Evolutionary conservation across 2,888 invertebrate genomes (phyloP).

Genomic region (Isotomurus palustris): DNA sequence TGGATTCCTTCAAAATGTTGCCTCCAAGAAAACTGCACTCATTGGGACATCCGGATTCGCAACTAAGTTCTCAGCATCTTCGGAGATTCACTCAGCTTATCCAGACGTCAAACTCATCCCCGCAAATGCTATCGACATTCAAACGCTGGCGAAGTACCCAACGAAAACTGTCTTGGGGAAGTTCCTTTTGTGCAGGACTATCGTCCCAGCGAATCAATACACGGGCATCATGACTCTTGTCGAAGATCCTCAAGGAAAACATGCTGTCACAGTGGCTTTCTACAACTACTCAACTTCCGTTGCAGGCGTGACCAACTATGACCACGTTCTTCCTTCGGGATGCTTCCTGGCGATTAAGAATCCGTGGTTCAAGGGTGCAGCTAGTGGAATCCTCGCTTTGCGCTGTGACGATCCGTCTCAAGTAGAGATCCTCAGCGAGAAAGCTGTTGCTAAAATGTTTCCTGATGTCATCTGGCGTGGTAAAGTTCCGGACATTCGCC

Average conservation of each 20-base stretch:
- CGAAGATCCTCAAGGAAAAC: constrained; percentile 11
- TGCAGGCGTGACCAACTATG: not conserved
- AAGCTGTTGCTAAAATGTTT: not conserved
- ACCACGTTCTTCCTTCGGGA: not conserved
- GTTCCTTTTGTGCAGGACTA: constrained; percentile 4
- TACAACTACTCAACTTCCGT: constrained; percentile 1
- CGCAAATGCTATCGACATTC: no score
- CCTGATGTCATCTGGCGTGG: not conserved
- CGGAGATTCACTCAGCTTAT: no score
- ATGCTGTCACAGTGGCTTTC: constrained; percentile 1
- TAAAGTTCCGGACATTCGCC: not conserved
- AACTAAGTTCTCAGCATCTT: no score
- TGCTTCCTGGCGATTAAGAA: not conserved
- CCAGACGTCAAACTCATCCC: no score
- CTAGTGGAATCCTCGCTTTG: not conserved
- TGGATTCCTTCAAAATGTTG: no score
- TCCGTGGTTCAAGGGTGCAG: constrained; percentile 2
- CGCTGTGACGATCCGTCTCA: not conserved
- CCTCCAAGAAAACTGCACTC: no score
- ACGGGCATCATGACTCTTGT: not conserved
- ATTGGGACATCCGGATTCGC: no score
- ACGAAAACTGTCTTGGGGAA: no score
- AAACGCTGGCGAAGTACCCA: no score
- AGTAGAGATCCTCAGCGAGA: not conserved
- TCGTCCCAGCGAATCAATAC: not conserved